Conservation (phyloP, 92 coral and sea anemone genomes). For the Zoanthus sociatus region DNA sequence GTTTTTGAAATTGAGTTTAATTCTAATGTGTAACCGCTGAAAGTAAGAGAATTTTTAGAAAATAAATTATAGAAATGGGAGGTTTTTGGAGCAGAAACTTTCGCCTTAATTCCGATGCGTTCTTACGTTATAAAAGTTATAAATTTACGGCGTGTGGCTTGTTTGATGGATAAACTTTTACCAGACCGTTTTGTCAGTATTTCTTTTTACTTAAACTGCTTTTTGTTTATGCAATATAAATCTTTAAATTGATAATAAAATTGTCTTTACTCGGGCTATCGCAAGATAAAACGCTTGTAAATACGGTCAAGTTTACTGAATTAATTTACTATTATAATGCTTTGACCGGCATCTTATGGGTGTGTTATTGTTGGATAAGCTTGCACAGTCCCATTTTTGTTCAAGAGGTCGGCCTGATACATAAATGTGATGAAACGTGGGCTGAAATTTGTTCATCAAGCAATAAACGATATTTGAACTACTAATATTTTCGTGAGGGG, state of each 20-base stretch:
- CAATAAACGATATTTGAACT: neutral
- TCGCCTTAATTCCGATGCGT: conserved; percentile 5
- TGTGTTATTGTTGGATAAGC: conserved; percentile 19
- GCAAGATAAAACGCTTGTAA: neutral
- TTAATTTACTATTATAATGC: conserved; percentile 5
- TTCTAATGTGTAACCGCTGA: conserved; percentile 14
- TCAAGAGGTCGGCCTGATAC: neutral
- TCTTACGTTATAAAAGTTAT: conserved; percentile 20
- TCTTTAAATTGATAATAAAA: neutral
- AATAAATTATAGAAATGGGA: neutral
- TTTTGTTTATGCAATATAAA: neutral
- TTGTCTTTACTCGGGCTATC: conserved; percentile 5
- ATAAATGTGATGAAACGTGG: neutral
- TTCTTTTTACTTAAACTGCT: neutral
- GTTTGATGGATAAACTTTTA: neutral
- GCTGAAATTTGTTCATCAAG: too few species aligned
- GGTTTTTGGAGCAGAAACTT: conserved; percentile 28
- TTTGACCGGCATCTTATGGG: conserved; percentile 56
- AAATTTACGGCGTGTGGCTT: conserved; percentile 6
- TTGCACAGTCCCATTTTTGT: conserved; percentile 19
- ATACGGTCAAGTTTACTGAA: neutral
- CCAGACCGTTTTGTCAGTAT: neutral
- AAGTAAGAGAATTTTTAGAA: conserved; percentile 5
- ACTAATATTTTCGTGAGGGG: neutral
- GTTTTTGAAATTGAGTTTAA: neutral